phyloP scores from a whole-genome alignment of 1,140 invertebrate species.

The Leguminivora glycinivorella region DNA sequence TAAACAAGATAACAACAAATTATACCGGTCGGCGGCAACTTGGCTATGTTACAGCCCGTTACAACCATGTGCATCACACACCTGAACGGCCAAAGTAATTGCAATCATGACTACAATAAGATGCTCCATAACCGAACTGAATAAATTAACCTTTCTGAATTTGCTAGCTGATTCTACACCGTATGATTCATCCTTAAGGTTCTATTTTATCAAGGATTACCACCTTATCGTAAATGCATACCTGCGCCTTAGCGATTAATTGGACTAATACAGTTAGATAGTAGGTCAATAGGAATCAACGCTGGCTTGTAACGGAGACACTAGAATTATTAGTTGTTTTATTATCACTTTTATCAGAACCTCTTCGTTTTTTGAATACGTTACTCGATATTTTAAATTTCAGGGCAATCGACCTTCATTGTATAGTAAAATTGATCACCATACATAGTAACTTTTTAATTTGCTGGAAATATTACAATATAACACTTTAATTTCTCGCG shows the following conservation, averaged over 20 bases:
- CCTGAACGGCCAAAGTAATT: slow-evolving; percentile 48
- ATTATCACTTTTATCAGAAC: too few species aligned
- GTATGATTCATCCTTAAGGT: not conserved
- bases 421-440: too few species aligned
- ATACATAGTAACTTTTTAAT: too few species aligned
- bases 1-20: slow-evolving; percentile 37
- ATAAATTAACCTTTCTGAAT: slow-evolving; percentile 1
- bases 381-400: too few species aligned
- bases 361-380: too few species aligned
- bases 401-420: too few species aligned
- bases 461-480: too few species aligned
- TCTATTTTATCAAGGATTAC: not conserved
- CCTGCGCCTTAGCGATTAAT: not conserved
- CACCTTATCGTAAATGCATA: not conserved
- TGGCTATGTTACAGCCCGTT: slow-evolving; percentile 14
- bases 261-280: not conserved
- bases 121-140: slow-evolving; percentile 4
- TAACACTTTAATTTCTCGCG: too few species aligned
- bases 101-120: slow-evolving; percentile 38
- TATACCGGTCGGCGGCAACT: slow-evolving; percentile 31
- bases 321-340: too few species aligned
- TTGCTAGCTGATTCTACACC: not conserved
- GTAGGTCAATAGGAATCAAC: not conserved
- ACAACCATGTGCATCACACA: slow-evolving; percentile 45
- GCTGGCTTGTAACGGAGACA: not conserved